Conservation (phyloP, 2,797 vertebrate genomes). For the Amniataba percoides region DNA sequence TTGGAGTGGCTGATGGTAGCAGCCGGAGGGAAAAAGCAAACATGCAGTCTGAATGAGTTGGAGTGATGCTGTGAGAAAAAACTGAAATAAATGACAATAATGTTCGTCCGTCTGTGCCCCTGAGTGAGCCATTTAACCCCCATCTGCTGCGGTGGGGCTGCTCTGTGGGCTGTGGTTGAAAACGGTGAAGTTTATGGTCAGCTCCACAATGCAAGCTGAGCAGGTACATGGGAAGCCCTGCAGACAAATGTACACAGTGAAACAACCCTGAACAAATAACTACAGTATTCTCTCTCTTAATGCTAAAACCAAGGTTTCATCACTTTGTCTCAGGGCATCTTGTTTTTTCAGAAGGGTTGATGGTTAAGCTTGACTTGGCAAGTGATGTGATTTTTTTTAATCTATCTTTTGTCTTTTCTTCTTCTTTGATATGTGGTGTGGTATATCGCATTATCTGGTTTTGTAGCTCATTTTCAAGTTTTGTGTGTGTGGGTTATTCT, state of each 20-base stretch:
- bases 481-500: not conserved
- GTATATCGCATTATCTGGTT: not conserved
- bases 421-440: not conserved
- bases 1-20: not conserved
- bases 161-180: conserved; percentile 12
- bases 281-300: not conserved
- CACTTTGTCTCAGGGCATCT: not conserved
- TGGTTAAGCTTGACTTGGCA: not conserved
- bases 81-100: conserved; percentile 25
- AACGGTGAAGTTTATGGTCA: conserved; percentile 39
- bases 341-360: not conserved
- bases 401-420: not conserved
- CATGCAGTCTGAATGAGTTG: not conserved
- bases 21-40: conserved; percentile 9
- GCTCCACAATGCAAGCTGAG: conserved; percentile 21
- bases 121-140: conserved; percentile 46
- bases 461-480: not conserved
- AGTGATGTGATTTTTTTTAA: not conserved
- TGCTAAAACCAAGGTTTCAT: not conserved
- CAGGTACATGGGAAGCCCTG: conserved; percentile 2
- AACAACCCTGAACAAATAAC: conserved; percentile 24
- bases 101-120: conserved; percentile 23
- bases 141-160: conserved; percentile 40
- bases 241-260: conserved; percentile 14
- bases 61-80: conserved; percentile 18